phyloP scores from a whole-genome alignment of 1,140 invertebrate species.

The Lysiphlebus fabarum region DNA sequence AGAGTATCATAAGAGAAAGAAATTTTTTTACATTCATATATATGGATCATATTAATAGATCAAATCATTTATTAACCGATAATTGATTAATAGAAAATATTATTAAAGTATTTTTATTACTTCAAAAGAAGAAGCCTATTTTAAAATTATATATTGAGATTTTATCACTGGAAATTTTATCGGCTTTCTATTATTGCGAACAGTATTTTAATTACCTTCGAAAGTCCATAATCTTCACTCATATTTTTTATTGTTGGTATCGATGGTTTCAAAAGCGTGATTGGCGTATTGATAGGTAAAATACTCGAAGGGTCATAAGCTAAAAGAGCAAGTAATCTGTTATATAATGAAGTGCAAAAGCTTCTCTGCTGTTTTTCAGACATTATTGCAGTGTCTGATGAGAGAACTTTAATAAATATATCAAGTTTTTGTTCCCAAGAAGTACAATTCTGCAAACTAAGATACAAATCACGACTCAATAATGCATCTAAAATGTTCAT shows the following conservation, averaged over 20 bases:
- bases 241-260: constrained; percentile 50
- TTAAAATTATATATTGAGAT: too few relatives aligned
- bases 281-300: constrained; percentile 56
- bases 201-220: constrained; percentile 35
- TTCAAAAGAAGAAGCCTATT: too few relatives aligned
- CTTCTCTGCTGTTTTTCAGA: constrained; percentile 46
- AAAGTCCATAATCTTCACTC: constrained; percentile 65
- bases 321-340: constrained; percentile 58
- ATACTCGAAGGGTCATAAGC: constrained; percentile 48
- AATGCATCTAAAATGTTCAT: constrained; percentile 31
- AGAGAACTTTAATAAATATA: constrained; percentile 25
- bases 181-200: too few relatives aligned
- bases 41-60: too few relatives aligned
- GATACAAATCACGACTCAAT: constrained; percentile 31
- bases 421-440: constrained; percentile 50
- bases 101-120: too few relatives aligned
- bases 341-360: constrained; percentile 55
- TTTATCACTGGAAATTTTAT: too few relatives aligned
- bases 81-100: too few relatives aligned
- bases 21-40: too few relatives aligned
- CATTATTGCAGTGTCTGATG: constrained; percentile 24
- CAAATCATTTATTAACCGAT: too few relatives aligned
- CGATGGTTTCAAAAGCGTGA: constrained; percentile 64
- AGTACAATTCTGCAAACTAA: constrained; percentile 41
- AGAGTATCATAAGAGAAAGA: too few relatives aligned